Percentiles rank a stretch among this genome's conserved stretches.
Evolutionary conservation across 2,797 vertebrate genomes (phyloP).

Genomic region (Parambassis ranga): DNA sequence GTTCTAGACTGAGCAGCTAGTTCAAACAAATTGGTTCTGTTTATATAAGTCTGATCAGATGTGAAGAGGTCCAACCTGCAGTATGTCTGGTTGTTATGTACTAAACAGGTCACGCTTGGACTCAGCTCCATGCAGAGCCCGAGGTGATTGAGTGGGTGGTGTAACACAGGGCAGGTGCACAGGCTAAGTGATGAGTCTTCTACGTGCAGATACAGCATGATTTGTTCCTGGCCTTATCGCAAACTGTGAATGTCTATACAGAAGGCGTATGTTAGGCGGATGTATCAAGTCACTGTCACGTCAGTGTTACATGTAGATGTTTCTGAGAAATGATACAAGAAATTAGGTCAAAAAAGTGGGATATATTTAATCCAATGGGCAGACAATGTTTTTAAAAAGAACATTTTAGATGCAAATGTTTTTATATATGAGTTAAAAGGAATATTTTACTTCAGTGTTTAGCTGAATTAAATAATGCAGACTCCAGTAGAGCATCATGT

Average conservation of each 20-base stretch:
- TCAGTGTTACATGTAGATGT: neutral
- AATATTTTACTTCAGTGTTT: neutral
- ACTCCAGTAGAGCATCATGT: neutral
- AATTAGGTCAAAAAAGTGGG: slow-evolving; percentile 14
- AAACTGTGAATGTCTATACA: slow-evolving; percentile 51
- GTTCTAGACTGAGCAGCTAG: neutral
- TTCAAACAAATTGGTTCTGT: slow-evolving; percentile 42
- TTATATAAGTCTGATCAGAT: slow-evolving; percentile 62
- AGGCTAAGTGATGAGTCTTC: slow-evolving; percentile 54
- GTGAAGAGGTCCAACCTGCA: slow-evolving; percentile 46
- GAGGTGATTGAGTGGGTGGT: slow-evolving; percentile 55
- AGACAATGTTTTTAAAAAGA: neutral
- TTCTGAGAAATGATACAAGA: neutral
- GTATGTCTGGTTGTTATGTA: slow-evolving; percentile 68
- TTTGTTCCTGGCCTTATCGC: slow-evolving; percentile 29
- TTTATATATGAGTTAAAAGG: neutral
- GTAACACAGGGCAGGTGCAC: slow-evolving; percentile 68
- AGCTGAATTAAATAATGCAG: neutral
- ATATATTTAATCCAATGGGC: neutral
- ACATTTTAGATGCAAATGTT: neutral
- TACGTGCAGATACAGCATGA: slow-evolving; percentile 62
- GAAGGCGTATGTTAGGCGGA: slow-evolving; percentile 12
- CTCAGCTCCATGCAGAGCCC: slow-evolving; percentile 49
- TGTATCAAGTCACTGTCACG: slow-evolving; percentile 3
- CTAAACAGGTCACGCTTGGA: slow-evolving; percentile 67